Percentiles rank a stretch among this genome's conserved stretches.
Evolutionary conservation across 2,113 vertebrate genomes (phyloP).

Genomic region (Hippocampus abdominalis): DNA sequence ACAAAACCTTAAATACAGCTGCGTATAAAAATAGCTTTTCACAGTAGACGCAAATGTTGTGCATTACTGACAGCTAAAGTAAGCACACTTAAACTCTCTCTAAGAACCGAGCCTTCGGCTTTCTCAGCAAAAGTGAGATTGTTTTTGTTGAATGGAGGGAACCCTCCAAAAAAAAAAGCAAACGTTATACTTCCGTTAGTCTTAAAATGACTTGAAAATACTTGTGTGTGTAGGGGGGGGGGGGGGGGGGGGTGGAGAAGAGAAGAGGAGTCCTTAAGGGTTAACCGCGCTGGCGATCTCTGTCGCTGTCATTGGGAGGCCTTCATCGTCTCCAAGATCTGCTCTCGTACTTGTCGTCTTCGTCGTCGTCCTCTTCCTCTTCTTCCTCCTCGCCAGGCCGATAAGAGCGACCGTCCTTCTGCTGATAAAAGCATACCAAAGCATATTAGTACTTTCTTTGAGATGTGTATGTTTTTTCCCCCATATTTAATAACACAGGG

Average conservation of each 20-base stretch:
- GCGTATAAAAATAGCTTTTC: slow-evolving; percentile 74
- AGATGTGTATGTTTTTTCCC: neutral
- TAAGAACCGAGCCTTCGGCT: slow-evolving; percentile 54
- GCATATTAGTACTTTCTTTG: neutral
- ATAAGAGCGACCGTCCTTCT: slow-evolving; percentile 86
- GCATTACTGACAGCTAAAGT: slow-evolving; percentile 70
- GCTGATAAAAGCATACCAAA: neutral
- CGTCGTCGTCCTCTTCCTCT: slow-evolving; percentile 94
- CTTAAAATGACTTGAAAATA: slow-evolving; percentile 63
- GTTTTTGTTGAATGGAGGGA: slow-evolving; percentile 22
- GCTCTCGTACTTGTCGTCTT: slow-evolving; percentile 93
- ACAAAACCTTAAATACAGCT: slow-evolving; percentile 66
- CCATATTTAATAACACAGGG: no score
- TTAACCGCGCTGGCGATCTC: slow-evolving; percentile 15
- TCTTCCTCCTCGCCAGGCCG: slow-evolving; percentile 82
- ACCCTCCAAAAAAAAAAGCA: neutral
- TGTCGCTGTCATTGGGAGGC: neutral
- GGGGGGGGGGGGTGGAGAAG: neutral
- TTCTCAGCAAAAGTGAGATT: slow-evolving; percentile 73
- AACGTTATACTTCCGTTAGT: slow-evolving; percentile 27
- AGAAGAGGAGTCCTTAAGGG: slow-evolving; percentile 11
- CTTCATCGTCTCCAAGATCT: slow-evolving; percentile 97
- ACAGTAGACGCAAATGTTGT: slow-evolving; percentile 76
- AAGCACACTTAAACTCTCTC: slow-evolving; percentile 66
- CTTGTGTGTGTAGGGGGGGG: no score